Base-by-base conservation (phyloP, 92 coral and sea anemone species). In the Siderastrea radians region DNA sequence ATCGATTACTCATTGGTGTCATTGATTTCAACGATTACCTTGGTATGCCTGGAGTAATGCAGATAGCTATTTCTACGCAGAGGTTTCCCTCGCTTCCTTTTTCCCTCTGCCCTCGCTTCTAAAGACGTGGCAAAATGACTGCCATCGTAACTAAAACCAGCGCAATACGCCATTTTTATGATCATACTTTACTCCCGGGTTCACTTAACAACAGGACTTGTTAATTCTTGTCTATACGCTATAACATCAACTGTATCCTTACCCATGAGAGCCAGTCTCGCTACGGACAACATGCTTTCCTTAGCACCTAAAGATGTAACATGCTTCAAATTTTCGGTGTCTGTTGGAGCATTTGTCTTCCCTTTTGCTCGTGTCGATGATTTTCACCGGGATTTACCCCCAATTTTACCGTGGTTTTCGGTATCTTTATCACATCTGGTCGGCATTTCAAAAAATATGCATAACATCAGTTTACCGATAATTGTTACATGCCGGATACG, bases 21-120 rank as follows among this genome's bases (percentile, higher is more conserved):
- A 26, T 26, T 26, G 38, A 26, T 26, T 26, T 26, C 38, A 26
- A 26, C 38, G 38, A 26, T 26, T 58, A 26, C 38, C 38, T 26
- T 26, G 38, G 38, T 26, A 26, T 26, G 38, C 38, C 38, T 15
- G 54, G 87, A 87, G 60, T 74, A 88, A 57, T 87, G 86, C 2
- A 79, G 14, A 62, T 70, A 79, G 49, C 86, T 38, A 11, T 78
- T 78, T 51, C 82, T 85, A 51, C 90, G 54, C 2, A 80, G 78
- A 2, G 74, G 86, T 73, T 78, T 86, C 13, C 85, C 90, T 13
- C 72, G 57, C 78, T 68, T 64, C 52, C 19, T 68, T 16, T 71
- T 58, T 3, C 54, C 60, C 26, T 65, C 86, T 3, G 55, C 58
- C 49, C 90, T 78, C n/a, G 19, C 50, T 68, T 78, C 79, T 1